These are phyloP conservation scores for Sinella curviseta DNA, from an alignment of 1,140 invertebrate species.

Conservation along the genomic window DNA sequence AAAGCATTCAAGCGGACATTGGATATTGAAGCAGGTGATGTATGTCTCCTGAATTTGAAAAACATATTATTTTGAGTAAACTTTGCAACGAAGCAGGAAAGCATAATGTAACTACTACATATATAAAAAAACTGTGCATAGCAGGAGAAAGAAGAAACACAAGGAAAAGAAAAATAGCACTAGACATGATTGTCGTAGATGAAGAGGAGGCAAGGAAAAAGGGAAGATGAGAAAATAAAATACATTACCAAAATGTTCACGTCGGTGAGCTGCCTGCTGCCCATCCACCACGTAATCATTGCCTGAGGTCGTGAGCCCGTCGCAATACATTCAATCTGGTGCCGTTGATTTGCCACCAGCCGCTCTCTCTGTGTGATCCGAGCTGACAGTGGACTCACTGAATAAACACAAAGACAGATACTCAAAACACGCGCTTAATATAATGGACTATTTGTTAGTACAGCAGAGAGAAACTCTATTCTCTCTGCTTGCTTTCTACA, in stretches of 20 bases:
- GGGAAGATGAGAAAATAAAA: conserved; percentile 13
- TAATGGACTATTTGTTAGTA: no score
- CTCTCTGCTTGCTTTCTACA: no score
- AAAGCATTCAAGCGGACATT: no score
- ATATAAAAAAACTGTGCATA: no score
- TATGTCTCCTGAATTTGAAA: no score
- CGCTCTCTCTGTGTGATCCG: conserved; percentile 43
- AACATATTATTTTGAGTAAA: conserved; percentile 5
- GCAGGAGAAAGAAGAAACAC: conserved; percentile 29
- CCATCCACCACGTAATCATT: conserved; percentile 51
- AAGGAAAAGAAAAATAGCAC: not conserved
- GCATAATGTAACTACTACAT: no score
- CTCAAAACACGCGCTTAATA: no score
- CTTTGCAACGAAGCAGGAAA: not conserved
- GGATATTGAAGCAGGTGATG: no score
- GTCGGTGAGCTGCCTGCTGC: conserved; percentile 48
- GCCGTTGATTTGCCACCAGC: conserved; percentile 48
- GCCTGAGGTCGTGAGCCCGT: conserved; percentile 47
- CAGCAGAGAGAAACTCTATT: no score
- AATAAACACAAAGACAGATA: conserved; percentile 23
- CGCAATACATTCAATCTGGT: conserved; percentile 49
- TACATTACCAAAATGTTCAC: conserved; percentile 49
- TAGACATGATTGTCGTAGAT: no score
- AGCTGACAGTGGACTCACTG: conserved; percentile 48
- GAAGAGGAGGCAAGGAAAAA: no score